Evolutionary conservation across 1,140 invertebrate species (phyloP).

Genomic region (Trypoxylus dichotomus): DNA sequence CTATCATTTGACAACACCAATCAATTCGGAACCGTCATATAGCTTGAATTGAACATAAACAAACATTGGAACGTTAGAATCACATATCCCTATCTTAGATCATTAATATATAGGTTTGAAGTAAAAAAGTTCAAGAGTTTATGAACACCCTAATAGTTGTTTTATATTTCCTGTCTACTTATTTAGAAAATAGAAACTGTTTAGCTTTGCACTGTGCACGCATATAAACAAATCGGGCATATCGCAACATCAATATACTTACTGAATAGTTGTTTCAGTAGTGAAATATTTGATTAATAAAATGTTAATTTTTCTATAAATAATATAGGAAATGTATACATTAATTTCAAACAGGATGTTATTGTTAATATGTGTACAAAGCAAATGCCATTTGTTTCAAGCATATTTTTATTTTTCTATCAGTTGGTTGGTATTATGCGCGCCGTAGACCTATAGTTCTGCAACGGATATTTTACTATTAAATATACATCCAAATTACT

Average conservation of each 20-base stretch:
- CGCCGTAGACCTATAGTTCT: no score
- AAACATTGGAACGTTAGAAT: not conserved
- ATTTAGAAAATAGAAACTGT: constrained; percentile 22
- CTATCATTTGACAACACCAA: constrained; percentile 5
- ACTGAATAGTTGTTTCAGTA: not conserved
- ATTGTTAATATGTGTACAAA: constrained; percentile 21
- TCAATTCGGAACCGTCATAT: constrained; percentile 11
- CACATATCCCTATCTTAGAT: constrained; percentile 12
- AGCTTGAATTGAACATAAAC: constrained; percentile 6
- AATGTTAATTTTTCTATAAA: constrained; percentile 24
- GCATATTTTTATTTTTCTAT: constrained; percentile 9
- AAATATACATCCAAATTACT: no score
- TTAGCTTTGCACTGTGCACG: constrained; percentile 9
- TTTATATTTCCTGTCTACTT: constrained; percentile 23
- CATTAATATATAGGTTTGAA: constrained; percentile 22
- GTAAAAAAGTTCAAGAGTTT: constrained; percentile 16
- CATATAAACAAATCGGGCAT: not conserved
- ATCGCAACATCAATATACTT: constrained; percentile 8
- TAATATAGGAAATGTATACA: constrained; percentile 21
- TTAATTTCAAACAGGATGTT: constrained; percentile 23
- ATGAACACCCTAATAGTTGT: constrained; percentile 23
- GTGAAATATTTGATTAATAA: constrained; percentile 17
- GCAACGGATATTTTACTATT: no score
- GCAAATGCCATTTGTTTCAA: constrained; percentile 21
- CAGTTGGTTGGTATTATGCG: not conserved